Evolutionary conservation across 2,113 vertebrate genomes (phyloP).

Genomic region (Pituophis catenifer): DNA sequence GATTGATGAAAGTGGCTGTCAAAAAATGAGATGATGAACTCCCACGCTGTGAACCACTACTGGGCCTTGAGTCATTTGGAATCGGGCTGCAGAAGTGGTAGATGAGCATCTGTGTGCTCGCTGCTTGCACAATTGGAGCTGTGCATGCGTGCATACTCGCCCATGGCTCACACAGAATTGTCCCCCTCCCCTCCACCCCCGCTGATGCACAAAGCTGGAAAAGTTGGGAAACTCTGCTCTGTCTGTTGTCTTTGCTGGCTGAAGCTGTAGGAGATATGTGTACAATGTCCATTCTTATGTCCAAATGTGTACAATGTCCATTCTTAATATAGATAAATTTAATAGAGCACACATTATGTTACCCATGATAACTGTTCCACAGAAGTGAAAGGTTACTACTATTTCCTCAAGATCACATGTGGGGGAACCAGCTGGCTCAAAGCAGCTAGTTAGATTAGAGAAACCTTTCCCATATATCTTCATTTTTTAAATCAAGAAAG

Average conservation of each 20-base stretch:
- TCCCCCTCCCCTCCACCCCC: too few relatives aligned
- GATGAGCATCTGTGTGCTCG: too few relatives aligned
- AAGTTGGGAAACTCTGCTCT: background rate
- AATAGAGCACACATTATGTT: background rate
- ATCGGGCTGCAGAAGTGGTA: background rate
- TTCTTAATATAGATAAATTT: background rate
- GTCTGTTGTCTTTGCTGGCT: background rate
- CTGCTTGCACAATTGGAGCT: too few relatives aligned
- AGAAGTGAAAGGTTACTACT: background rate
- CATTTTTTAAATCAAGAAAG: background rate
- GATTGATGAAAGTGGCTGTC: background rate
- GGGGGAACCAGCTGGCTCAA: background rate
- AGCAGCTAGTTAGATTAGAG: background rate
- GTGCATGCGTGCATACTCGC: background rate
- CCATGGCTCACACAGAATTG: background rate
- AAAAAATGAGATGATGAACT: background rate
- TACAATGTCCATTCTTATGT: background rate
- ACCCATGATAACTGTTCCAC: background rate
- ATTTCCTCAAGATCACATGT: background rate
- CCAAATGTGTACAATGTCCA: background rate
- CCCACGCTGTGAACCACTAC: rapidly evolving
- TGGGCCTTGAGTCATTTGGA: background rate
- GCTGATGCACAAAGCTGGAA: background rate
- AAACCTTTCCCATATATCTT: background rate
- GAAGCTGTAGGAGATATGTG: background rate